Evolutionary conservation across 2,888 invertebrate genomes (phyloP).

Genomic region (Halictus quadricinctus): DNA sequence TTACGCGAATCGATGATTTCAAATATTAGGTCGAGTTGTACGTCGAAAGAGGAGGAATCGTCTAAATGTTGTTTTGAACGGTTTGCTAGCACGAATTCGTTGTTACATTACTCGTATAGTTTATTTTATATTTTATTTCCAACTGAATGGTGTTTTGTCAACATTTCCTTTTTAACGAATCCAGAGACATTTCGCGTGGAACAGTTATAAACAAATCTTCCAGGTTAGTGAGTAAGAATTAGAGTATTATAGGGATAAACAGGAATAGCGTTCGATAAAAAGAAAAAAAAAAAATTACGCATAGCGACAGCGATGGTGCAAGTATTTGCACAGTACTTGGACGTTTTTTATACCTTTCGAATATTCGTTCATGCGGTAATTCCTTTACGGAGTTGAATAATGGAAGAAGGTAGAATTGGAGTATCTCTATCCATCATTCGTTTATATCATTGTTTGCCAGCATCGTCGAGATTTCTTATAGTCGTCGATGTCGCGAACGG

Average conservation of each 20-base stretch:
- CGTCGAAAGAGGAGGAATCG: constrained; percentile 12
- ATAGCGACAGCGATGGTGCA: constrained; percentile 43
- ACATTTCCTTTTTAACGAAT: constrained; percentile 6
- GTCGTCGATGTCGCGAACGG: neutral
- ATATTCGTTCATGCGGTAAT: constrained; percentile 40
- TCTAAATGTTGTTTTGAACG: constrained; percentile 41
- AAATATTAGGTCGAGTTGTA: constrained; percentile 34
- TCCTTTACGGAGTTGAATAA: constrained; percentile 28
- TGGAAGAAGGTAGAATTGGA: constrained; percentile 12
- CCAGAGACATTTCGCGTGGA: constrained; percentile 9
- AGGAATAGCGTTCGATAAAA: constrained; percentile 54
- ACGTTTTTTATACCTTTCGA: constrained; percentile 43
- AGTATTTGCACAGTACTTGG: constrained; percentile 39
- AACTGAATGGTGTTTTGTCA: constrained; percentile 21
- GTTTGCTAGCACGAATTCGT: constrained; percentile 24
- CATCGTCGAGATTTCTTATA: neutral
- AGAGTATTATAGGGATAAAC: constrained; percentile 64
- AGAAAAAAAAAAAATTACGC: constrained; percentile 53
- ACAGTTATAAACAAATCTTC: constrained; percentile 58
- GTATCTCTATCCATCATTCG: constrained; percentile 15
- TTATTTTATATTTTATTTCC: constrained; percentile 43
- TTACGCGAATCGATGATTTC: constrained; percentile 47
- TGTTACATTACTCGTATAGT: constrained; percentile 74
- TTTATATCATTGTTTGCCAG: constrained; percentile 1
- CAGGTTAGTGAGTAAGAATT: constrained; percentile 62